These are phyloP conservation scores for Penaeus monodon DNA, from an alignment of 2,888 invertebrate species.

Conservation along the genomic window DNA sequence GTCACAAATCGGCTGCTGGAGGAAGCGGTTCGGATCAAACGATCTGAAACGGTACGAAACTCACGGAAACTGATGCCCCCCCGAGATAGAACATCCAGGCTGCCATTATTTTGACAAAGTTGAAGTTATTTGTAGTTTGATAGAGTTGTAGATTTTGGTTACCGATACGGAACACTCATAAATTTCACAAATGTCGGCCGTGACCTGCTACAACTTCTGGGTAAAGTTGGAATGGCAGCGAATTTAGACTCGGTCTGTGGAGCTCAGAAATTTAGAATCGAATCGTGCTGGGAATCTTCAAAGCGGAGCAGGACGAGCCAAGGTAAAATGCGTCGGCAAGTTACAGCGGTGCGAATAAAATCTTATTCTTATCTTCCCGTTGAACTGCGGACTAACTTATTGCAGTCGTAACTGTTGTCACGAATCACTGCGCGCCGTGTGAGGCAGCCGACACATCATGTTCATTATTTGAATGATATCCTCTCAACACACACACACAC, in stretches of 20 bases:
- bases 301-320: neutral
- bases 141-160: constrained; percentile 39
- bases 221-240: constrained; percentile 19
- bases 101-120: constrained; percentile 53
- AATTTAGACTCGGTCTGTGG: constrained; percentile 22
- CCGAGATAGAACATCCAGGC: neutral
- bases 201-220: constrained; percentile 34
- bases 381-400: too few species aligned
- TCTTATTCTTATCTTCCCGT: neutral
- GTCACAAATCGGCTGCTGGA: neutral
- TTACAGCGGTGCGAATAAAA: neutral
- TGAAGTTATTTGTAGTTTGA: constrained; percentile 40
- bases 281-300: constrained; percentile 15
- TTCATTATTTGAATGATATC: too few species aligned
- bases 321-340: neutral
- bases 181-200: constrained; percentile 34
- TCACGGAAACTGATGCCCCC: neutral
- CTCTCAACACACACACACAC: too few species aligned
- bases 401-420: too few species aligned
- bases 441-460: too few species aligned
- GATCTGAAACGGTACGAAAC: constrained; percentile 2
- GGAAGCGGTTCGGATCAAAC: constrained; percentile 12
- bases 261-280: constrained; percentile 39
- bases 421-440: too few species aligned
- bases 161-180: constrained; percentile 43